Evolutionary conservation across 2,797 vertebrate genomes (phyloP).

Genomic region (Triplophysa bombifrons): DNA sequence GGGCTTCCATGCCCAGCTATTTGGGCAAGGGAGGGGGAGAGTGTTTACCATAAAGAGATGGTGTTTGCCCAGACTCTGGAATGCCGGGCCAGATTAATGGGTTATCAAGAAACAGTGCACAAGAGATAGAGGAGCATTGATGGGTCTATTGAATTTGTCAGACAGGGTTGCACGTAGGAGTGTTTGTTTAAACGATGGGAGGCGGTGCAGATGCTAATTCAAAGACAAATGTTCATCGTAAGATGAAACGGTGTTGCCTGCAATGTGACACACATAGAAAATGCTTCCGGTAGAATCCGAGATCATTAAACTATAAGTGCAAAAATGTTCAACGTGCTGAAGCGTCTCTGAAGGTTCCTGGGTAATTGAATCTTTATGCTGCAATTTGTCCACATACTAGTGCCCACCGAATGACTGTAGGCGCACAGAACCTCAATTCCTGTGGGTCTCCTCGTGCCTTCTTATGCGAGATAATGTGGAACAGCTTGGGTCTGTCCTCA

Average conservation of each 20-base stretch:
- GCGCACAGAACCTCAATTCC: slow-evolving; percentile 49
- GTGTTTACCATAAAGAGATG: slow-evolving; percentile 78
- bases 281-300: background rate
- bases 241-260: slow-evolving; percentile 4
- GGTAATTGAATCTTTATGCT: slow-evolving; percentile 29
- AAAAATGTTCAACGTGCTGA: background rate
- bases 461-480: slow-evolving; percentile 63
- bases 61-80: slow-evolving; percentile 75
- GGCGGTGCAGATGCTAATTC: slow-evolving; percentile 37
- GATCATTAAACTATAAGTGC: background rate
- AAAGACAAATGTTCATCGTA: slow-evolving; percentile 36
- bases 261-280: background rate
- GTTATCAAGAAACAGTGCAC: slow-evolving; percentile 70
- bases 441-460: slow-evolving; percentile 50
- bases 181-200: slow-evolving; percentile 42
- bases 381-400: slow-evolving; percentile 25
- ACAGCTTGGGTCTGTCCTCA: slow-evolving; percentile 58
- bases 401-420: slow-evolving; percentile 36
- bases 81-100: slow-evolving; percentile 68
- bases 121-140: slow-evolving; percentile 53
- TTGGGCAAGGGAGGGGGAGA: slow-evolving; percentile 36
- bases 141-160: slow-evolving; percentile 58
- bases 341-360: slow-evolving; percentile 14
- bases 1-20: slow-evolving; percentile 48
- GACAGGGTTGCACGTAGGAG: slow-evolving; percentile 15